A percentile compares a stretch with the other conserved stretches of the same genome.
phyloP scores from a whole-genome alignment of 2,888 invertebrate genomes.

The Leistus spinibarbis region DNA sequence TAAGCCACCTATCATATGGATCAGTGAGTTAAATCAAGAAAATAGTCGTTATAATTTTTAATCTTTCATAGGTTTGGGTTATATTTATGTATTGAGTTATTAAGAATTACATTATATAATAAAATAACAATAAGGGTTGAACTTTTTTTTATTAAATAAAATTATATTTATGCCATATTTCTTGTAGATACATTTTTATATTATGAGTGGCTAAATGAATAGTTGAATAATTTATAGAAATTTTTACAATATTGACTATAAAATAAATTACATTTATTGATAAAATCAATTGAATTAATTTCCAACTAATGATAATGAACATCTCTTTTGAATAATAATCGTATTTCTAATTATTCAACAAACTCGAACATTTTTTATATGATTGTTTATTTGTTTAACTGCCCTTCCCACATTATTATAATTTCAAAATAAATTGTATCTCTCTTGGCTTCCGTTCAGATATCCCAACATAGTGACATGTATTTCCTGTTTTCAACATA shows the following conservation, averaged over 20 bases:
- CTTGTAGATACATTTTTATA: too few relatives aligned
- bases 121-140: too few relatives aligned
- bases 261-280: not conserved
- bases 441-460: constrained; percentile 16
- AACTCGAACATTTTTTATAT: not conserved
- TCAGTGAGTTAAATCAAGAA: too few relatives aligned
- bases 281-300: not conserved
- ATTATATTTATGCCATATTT: too few relatives aligned
- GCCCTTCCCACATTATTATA: constrained; percentile 18
- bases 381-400: not conserved
- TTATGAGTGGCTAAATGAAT: too few relatives aligned
- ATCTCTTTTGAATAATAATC: not conserved
- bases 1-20: too few relatives aligned
- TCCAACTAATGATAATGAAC: not conserved
- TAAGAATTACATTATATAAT: too few relatives aligned
- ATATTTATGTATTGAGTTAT: too few relatives aligned
- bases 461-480: not conserved
- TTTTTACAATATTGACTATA: not conserved
- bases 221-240: not conserved
- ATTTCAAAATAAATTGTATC: not conserved
- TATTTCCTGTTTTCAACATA: constrained; percentile 22
- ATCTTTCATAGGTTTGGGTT: too few relatives aligned
- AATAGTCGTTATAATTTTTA: too few relatives aligned
- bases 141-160: too few relatives aligned
- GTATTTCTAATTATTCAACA: not conserved